Evolutionary conservation across 2,113 vertebrate genomes (phyloP).

Genomic region (Aptenodytes patagonicus): DNA sequence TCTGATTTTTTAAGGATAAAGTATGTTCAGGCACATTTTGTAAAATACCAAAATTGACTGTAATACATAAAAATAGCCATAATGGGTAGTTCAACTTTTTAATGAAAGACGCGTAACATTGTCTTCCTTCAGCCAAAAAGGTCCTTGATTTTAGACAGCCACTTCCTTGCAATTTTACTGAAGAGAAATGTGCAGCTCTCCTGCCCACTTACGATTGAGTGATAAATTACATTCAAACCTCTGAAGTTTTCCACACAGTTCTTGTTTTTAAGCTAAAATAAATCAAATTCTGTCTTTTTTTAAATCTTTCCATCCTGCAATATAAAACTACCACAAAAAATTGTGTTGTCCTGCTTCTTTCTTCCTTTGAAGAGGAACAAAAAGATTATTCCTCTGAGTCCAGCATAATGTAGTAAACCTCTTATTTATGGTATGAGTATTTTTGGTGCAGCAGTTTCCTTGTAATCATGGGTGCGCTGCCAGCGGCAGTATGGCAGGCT

Average conservation of each 20-base stretch:
- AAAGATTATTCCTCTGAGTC: background rate
- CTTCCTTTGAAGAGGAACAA: background rate
- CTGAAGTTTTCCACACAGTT: background rate
- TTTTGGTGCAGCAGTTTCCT: background rate
- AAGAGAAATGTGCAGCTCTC: background rate
- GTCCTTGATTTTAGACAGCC: background rate
- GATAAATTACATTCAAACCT: background rate
- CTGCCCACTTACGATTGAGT: background rate
- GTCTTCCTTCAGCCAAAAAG: background rate
- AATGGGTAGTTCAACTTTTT: background rate
- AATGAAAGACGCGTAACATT: background rate
- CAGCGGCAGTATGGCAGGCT: rapidly evolving
- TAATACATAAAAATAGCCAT: background rate
- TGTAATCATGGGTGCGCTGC: rapidly evolving
- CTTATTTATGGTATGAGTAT: background rate
- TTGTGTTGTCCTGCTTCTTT: background rate
- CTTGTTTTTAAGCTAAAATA: background rate
- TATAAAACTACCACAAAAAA: background rate
- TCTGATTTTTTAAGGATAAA: background rate
- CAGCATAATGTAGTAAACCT: background rate
- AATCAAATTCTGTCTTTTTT: background rate
- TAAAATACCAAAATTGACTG: background rate
- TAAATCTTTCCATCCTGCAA: background rate
- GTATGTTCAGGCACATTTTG: background rate
- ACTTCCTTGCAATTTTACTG: background rate